Evolutionary conservation across 2,797 vertebrate genomes (phyloP).

Genomic region (Protonibea diacanthus): DNA sequence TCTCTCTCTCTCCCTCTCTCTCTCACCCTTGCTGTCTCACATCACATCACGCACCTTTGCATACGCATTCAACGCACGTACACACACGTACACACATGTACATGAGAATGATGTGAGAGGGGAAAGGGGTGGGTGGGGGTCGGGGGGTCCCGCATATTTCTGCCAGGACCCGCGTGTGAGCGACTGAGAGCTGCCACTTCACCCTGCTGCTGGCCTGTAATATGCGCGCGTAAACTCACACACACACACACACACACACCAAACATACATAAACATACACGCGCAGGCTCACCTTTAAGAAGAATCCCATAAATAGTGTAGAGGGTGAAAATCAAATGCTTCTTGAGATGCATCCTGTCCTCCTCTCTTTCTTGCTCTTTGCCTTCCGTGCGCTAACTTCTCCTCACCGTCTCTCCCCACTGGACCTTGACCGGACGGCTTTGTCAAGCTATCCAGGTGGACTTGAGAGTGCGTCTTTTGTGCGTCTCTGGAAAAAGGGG

Average conservation of each 20-base stretch:
- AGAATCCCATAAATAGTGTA: constrained; percentile 83
- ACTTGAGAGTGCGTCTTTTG: constrained; percentile 58
- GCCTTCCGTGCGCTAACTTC: constrained; percentile 59
- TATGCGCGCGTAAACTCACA: constrained; percentile 16
- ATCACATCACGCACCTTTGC: constrained; percentile 33
- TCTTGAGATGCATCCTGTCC: constrained; percentile 82
- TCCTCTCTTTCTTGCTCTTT: constrained; percentile 41
- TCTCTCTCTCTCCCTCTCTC: not conserved
- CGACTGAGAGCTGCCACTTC: constrained; percentile 29
- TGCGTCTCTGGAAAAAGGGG: constrained; percentile 25
- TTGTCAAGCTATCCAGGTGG: constrained; percentile 73
- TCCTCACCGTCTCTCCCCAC: constrained; percentile 64
- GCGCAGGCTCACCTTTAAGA: constrained; percentile 80
- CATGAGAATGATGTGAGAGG: constrained; percentile 11
- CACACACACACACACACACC: not conserved
- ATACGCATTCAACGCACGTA: constrained; percentile 39
- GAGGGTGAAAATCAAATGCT: constrained; percentile 81
- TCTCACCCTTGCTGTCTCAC: not conserved
- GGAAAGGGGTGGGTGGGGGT: not conserved
- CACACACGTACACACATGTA: constrained; percentile 25
- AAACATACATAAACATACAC: too few species aligned
- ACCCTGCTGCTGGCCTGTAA: constrained; percentile 47
- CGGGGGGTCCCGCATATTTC: not conserved
- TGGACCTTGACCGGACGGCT: constrained; percentile 68
- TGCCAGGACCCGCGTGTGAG: constrained; percentile 54